phyloP scores from a whole-genome alignment of 2,888 invertebrate species.

The Mesorhabditis belari region DNA sequence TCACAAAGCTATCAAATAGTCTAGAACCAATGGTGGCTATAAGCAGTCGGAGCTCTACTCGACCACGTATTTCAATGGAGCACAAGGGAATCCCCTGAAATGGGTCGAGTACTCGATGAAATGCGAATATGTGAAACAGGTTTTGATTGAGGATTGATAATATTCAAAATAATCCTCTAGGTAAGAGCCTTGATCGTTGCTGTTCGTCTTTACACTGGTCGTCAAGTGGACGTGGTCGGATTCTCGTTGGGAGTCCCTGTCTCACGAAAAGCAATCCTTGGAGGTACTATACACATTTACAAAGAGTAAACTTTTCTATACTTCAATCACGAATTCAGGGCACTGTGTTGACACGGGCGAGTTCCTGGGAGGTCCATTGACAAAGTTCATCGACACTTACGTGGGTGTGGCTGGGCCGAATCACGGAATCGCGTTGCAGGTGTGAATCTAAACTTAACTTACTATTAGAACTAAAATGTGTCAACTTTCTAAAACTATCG shows the following conservation, averaged over 20 bases:
- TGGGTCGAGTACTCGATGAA: slow-evolving; percentile 45
- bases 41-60: slow-evolving; percentile 34
- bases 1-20: too few relatives aligned
- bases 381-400: slow-evolving; percentile 41
- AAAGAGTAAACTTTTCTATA: neutral
- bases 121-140: slow-evolving; percentile 36
- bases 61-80: slow-evolving; percentile 30
- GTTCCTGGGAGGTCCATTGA: slow-evolving; percentile 33
- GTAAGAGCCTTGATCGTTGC: slow-evolving; percentile 45
- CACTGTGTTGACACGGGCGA: slow-evolving; percentile 43
- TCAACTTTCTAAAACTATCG: too few relatives aligned
- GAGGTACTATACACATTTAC: slow-evolving; percentile 26
- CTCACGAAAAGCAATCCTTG: slow-evolving; percentile 42
- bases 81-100: slow-evolving; percentile 35
- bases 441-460: too few relatives aligned
- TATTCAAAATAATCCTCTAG: slow-evolving; percentile 5
- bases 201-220: slow-evolving; percentile 41
- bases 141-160: neutral
- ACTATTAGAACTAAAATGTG: too few relatives aligned
- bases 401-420: slow-evolving; percentile 50
- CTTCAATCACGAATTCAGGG: slow-evolving; percentile 10
- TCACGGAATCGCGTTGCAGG: slow-evolving; percentile 47
- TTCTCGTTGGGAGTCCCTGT: slow-evolving; percentile 46
- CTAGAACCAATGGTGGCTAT: too few relatives aligned
- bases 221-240: slow-evolving; percentile 40